Evolutionary conservation across 2,888 invertebrate genomes (phyloP).

Genomic region (Drosophila prostipennis): DNA sequence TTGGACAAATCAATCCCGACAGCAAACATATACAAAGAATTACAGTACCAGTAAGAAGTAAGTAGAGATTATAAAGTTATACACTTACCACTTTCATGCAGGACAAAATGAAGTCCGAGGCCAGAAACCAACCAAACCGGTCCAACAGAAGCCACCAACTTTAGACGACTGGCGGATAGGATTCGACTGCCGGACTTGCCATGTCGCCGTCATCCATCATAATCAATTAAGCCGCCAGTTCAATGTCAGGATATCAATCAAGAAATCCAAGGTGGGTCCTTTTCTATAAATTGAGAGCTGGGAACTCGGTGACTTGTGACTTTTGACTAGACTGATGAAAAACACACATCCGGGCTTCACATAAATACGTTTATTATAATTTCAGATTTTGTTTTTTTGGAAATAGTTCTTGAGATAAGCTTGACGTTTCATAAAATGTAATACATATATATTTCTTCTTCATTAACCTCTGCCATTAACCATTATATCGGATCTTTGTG

Average conservation of each 20-base stretch:
- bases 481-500: conserved; percentile 20
- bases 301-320: too few relatives aligned
- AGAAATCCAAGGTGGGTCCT: not conserved
- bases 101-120: not conserved
- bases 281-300: not conserved
- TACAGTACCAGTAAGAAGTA: too few relatives aligned
- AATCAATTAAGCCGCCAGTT: conserved; percentile 16
- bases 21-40: not conserved
- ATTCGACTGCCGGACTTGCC: not conserved
- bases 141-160: not conserved
- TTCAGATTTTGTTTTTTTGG: conserved; percentile 68
- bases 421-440: conserved; percentile 79
- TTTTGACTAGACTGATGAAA: not conserved
- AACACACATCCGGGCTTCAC: conserved; percentile 53
- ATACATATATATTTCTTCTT: conserved; percentile 66
- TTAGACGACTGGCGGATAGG: not conserved
- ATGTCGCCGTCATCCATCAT: conserved; percentile 30
- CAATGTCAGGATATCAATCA: conserved; percentile 38
- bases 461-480: conserved; percentile 24
- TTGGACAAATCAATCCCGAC: too few relatives aligned
- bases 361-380: conserved; percentile 80
- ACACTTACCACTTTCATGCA: not conserved
- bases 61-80: too few relatives aligned
- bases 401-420: conserved; percentile 81
- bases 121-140: not conserved